Base-by-base conservation (phyloP, 1,140 invertebrate species). In the Chrysomallon squamiferum region DNA sequence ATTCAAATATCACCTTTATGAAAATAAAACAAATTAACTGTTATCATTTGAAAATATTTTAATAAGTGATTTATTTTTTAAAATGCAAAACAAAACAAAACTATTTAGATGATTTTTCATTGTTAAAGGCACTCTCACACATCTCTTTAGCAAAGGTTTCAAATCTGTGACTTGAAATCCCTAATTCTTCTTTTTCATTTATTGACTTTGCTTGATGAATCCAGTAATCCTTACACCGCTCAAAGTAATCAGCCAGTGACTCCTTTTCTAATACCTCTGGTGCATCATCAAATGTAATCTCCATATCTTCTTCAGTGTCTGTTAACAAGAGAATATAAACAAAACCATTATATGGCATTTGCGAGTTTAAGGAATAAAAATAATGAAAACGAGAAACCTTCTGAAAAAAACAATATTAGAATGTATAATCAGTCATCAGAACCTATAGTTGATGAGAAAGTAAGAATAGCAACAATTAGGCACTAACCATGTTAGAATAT, bases 201-300 rank as follows among this genome's bases (percentile, higher is more conserved):
- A 76, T 72, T 47, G 69, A 65, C n/a, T 65, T 50, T 13, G 75
- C 74, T 59, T 74, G 69, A 35, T 66, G 43, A n/a, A 76, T 38
- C 73, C 72, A 79, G 59, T 74, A 75, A n/a, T 74, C 70, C 35
- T 74, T 67, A 27, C 70, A 75, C 27, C 75, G 58, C 47, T 65
- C 59, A 64, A 77, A 76, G 50, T 77, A 77, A 18, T 67, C 68
- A 7, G 54, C 43, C 5, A 62, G 30, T 6, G 30, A 47, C 41
- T 79, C 75, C 22, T 71, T 72, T 11, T 67, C 67, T n/a, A 33
- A 47, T 20, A 56, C 58, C 1, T 3, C 3, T 35, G 74, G 74
- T 20, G 75, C 74, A 65, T 79, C 77, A 62, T 79, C 74, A 49
- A 79, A 73, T 13, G 73, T 72, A 2, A 70, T 68, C 13, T 74